Percentiles rank a stretch among this genome's conserved stretches.
Evolutionary conservation across 2,888 invertebrate species (phyloP).

Genomic region (Acanthosepion pharaonis): DNA sequence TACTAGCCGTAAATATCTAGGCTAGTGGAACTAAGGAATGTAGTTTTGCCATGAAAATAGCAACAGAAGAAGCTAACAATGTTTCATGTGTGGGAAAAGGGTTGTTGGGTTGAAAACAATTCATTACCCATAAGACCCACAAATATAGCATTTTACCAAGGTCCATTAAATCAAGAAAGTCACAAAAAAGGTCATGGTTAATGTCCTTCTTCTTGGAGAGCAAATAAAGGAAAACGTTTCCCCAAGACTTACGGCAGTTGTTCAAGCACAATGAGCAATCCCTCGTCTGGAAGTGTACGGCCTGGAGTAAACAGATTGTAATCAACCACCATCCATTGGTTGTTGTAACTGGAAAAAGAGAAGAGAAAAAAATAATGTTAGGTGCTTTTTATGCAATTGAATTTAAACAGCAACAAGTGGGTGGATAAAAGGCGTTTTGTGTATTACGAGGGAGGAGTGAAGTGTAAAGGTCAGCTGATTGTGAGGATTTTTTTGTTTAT

Average conservation of each 20-base stretch:
- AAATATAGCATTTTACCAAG: neutral
- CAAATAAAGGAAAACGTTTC: neutral
- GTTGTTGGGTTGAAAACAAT: too few species aligned
- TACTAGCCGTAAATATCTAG: too few species aligned
- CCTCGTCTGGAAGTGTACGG: conserved; percentile 68
- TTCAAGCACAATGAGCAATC: conserved; percentile 84
- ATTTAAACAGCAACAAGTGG: neutral
- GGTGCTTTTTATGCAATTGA: neutral
- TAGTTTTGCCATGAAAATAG: too few species aligned
- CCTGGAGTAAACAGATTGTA: conserved; percentile 80
- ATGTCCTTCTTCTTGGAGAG: neutral
- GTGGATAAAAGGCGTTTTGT: too few species aligned
- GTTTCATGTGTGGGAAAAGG: too few species aligned
- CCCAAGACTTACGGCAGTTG: conserved; percentile 78
- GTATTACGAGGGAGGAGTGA: too few species aligned
- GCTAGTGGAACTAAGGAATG: too few species aligned
- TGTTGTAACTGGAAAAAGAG: conserved; percentile 79
- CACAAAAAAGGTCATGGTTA: neutral
- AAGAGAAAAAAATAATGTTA: neutral
- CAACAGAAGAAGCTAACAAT: too few species aligned
- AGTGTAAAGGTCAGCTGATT: too few species aligned
- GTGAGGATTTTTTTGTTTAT: too few species aligned
- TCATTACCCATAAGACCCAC: too few species aligned
- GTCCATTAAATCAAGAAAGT: neutral
- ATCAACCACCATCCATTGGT: conserved; percentile 90